Evolutionary conservation across 2,113 vertebrate genomes (phyloP).

Genomic region (Aix galericulata): DNA sequence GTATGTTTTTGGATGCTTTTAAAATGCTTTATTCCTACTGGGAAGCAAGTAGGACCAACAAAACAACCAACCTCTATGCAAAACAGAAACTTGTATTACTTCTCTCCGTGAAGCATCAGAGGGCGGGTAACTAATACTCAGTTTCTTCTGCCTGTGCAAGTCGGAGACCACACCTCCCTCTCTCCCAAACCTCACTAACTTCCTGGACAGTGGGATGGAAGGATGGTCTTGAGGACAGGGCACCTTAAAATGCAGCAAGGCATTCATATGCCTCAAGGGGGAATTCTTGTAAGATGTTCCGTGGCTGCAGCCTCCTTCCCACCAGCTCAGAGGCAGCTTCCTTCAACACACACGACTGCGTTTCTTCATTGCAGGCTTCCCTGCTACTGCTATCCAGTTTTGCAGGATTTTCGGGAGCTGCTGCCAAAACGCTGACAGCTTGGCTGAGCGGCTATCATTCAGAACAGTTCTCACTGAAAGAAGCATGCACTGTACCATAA

Average conservation of each 20-base stretch:
- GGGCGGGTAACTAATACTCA: background rate
- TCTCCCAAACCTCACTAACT: background rate
- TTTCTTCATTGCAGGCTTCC: background rate
- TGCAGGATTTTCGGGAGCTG: background rate
- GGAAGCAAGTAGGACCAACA: background rate
- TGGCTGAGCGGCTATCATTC: slow-evolving; percentile 1
- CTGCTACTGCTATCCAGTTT: background rate
- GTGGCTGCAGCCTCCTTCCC: background rate
- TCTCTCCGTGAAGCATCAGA: background rate
- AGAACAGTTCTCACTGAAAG: background rate
- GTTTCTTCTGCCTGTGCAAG: background rate
- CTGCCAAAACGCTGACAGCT: slow-evolving; percentile 33
- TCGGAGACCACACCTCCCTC: background rate
- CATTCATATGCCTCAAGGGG: background rate
- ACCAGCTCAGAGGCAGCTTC: background rate
- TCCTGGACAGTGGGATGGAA: background rate
- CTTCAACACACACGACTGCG: background rate
- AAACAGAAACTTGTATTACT: background rate
- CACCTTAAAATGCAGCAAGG: background rate
- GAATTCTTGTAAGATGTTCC: background rate
- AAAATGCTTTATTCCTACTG: background rate
- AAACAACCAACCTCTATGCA: background rate
- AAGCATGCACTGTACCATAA: background rate
- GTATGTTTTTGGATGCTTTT: background rate
- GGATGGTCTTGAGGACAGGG: background rate